Percentiles rank a stretch among this genome's conserved stretches.
Evolutionary conservation across 2,888 invertebrate genomes (phyloP).

Genomic region (Zaprionus lineosus): DNA sequence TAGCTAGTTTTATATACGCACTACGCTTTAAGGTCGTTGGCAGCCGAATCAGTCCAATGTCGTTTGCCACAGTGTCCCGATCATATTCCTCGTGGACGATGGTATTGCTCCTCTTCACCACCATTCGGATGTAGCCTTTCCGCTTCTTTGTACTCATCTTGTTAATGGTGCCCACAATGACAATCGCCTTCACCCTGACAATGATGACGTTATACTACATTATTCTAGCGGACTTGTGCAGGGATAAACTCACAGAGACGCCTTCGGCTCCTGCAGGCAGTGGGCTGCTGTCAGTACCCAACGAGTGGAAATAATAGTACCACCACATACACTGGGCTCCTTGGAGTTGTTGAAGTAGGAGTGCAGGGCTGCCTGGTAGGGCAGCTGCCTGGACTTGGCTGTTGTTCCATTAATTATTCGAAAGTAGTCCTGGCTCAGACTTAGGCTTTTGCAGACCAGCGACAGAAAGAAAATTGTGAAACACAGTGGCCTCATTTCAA

Average conservation of each 20-base stretch:
- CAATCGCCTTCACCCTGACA: slow-evolving; percentile 23
- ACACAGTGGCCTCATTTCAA: slow-evolving; percentile 33
- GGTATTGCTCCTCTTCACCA: slow-evolving; percentile 6
- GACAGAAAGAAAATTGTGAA: slow-evolving; percentile 16
- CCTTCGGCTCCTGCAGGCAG: slow-evolving; percentile 31
- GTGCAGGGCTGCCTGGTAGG: slow-evolving; percentile 50
- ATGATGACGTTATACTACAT: background rate
- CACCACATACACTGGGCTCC: slow-evolving; percentile 37
- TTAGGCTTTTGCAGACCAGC: slow-evolving; percentile 4
- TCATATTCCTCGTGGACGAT: slow-evolving; percentile 36
- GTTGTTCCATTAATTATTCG: slow-evolving; percentile 50
- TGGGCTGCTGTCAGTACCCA: slow-evolving; percentile 66
- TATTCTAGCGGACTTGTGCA: background rate
- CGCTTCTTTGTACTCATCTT: background rate
- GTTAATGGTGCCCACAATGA: slow-evolving; percentile 36
- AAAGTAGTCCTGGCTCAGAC: slow-evolving; percentile 15
- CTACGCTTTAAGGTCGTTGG: slow-evolving; percentile 20
- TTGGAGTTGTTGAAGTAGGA: slow-evolving; percentile 20
- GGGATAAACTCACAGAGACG: slow-evolving; percentile 22
- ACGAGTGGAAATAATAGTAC: slow-evolving; percentile 42
- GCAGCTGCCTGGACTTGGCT: slow-evolving; percentile 27
- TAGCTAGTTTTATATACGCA: slow-evolving; percentile 20
- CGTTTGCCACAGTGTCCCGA: slow-evolving; percentile 25
- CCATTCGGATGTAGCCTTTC: slow-evolving; percentile 7
- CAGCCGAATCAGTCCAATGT: slow-evolving; percentile 44